Evolutionary conservation across 2,888 invertebrate species (phyloP), one percentile per base, ranked within the genome.

Genomic region (Mythimna ferrago): DNA sequence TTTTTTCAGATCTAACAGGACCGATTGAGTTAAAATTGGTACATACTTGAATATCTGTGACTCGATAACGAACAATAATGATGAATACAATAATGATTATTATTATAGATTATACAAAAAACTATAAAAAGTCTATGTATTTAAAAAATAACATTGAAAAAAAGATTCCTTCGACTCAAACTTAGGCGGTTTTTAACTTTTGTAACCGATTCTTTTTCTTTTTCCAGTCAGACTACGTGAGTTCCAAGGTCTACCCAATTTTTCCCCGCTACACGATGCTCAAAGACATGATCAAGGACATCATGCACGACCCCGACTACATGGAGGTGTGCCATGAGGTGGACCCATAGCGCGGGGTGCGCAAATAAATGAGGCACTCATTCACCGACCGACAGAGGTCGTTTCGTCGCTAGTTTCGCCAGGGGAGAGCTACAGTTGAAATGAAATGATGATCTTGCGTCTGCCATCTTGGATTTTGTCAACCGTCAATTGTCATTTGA

Each of bases 261-360:
- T 98, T 99, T 91, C 98, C 99, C 44, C 98, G 99, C 66, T 99
- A 99, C 97, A 98, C 98, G 78, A 98, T 99, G 97, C 97, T 99
- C 86, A 99, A 99, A 95, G 99, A 99, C 93, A 99, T 99, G 99
- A 99, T 99, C 90, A 99, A 99, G 96, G 98, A 98, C 90, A 98
- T 99, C 88, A 98, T 99, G 97, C 98, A 99, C 90, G 98, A 99
- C 95, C 99, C 99, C n/a, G 98, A 99, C 94, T 99, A 99, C 97
- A 99, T 99, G 98, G 99, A 99, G 95, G 99, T 99, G 81, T 99
- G 99, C 95, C 99, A 99, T 93, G 99, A 99, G 94, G 95, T 98
- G 92, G 98, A 98, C 92, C 97, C 97, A 94, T 97, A 97, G 97
- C 97, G 97, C 92, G 97, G 97, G 94, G 97, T 96, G 93, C 96